Evolutionary conservation across 1,140 invertebrate species (phyloP), one percentile per base, ranked within the genome.

Genomic region (Melipona quadrifasciata): DNA sequence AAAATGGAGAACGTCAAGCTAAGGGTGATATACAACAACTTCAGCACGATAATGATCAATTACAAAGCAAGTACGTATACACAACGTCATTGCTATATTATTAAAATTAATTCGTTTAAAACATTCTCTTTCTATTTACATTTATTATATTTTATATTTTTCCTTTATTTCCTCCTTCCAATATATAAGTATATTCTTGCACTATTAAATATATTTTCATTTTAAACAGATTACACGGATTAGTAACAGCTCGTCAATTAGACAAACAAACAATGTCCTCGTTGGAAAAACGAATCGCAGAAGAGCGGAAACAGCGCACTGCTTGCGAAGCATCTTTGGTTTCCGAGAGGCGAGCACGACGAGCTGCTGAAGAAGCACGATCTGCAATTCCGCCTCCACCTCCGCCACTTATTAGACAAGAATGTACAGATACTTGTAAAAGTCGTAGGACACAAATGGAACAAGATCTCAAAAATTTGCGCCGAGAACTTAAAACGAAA

Each of bases 351-450:
- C 96, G 97, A 89, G 96, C 96, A 6, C 90, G 94, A 78, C 92
- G 94, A 31, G 93, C 93, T 4, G 95, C 95, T 17, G 96, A 96
- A 91, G 96, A 96, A 58, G 91, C 91, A 31, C 91, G 94, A 6
- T 93, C 93, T 21, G 90, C 89, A 0, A 92, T 94, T 87, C 88
- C 93, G 78, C 92, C 92, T 39, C 91, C 93, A 10, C 93, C 92
- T n/a, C 92, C 93, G 11, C 93, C 93, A 17, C 85, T 93, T 47
- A 87, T 94, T 78, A 91, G 93, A 80, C 94, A 95, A 87, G 97
- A 98, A 92, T 98, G 97, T 93, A 96, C 97, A 86, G 97, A 98
- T 86, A 93, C 95, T 82, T 98, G 98, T 92, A 97, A 97, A 93
- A 94, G 95, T 82, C 96, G 97, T 27, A 95, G 97, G 83, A 95